Base-by-base conservation (phyloP, 2,113 vertebrate genomes). In the Trichechus manatus region DNA sequence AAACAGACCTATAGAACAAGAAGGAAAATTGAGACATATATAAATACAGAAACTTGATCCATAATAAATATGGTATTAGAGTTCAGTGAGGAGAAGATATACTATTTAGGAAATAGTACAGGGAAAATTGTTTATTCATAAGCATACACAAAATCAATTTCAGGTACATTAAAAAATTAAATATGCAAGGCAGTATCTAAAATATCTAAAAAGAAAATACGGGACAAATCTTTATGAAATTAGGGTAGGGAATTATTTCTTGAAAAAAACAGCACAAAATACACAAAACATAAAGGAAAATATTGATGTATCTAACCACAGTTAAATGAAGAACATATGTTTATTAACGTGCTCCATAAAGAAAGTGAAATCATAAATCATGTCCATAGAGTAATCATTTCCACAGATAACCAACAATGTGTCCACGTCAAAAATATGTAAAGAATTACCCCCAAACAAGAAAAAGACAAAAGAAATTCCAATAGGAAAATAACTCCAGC, bases 261-360 rank as follows among this genome's bases (percentile, higher is more conserved):
- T 80, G 84, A 87, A 90, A 91, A 91, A 15, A 53, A 53, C 8
- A 53, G 39, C 84, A 68, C 7, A 75, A 78, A 88, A 63, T 90
- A 2, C n/a, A 50, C 13, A 87, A 84, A 91, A 36, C 4, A 56
- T 42, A 61, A 79, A 82, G 6, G 23, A 27, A 85, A 87, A 72
- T 14, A 2, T 42, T 91, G 22, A 66, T 70, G 33, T 1, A 33
- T 36, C 5, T 91, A 42, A 93, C 5, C 14, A 25, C 4, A 64
- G 47, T 90, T 74, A 44, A 94, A 89, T 50, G 83, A 74, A 92
- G 19, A 97, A 11, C 56, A 63, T 80, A 27, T 77, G 4, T 74
- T 89, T 66, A 72, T 59, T 3, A 27, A 8, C 25, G 4, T 64
- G 5, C 0, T 25, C 14, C 50, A 86, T 59, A 81, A 91, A 95